phyloP scores from a whole-genome alignment of 2,797 vertebrate genomes.

The Crenuchus spilurus region DNA sequence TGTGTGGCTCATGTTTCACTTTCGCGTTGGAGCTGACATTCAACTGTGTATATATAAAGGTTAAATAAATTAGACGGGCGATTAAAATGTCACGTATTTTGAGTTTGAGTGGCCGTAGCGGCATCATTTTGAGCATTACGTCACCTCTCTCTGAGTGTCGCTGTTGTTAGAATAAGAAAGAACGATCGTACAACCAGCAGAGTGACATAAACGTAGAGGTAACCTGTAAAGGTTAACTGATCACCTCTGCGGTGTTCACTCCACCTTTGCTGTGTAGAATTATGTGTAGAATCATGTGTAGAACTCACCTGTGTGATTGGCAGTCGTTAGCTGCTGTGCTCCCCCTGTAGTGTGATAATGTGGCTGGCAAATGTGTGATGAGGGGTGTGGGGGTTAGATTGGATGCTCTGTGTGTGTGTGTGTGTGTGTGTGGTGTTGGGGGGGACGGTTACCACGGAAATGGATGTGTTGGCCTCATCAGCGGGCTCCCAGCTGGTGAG shows the following conservation, averaged over 20 bases:
- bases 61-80: constrained; percentile 40
- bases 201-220: neutral
- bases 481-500: constrained; percentile 84
- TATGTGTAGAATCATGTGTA: constrained; percentile 20
- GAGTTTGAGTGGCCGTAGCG: constrained; percentile 19
- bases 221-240: constrained; percentile 6
- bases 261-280: constrained; percentile 40
- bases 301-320: constrained; percentile 54
- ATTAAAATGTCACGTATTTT: constrained; percentile 38
- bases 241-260: constrained; percentile 41
- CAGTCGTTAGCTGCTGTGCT: constrained; percentile 50
- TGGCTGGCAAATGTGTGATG: constrained; percentile 60
- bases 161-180: no score
- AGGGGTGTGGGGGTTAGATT: constrained; percentile 58
- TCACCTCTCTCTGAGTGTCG: constrained; percentile 18
- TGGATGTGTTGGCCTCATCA: constrained; percentile 86
- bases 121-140: constrained; percentile 19
- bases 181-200: no score
- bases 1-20: constrained; percentile 13
- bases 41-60: constrained; percentile 34
- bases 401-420: constrained; percentile 45
- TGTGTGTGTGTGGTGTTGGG: constrained; percentile 52
- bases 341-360: constrained; percentile 59
- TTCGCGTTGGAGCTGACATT: constrained; percentile 35
- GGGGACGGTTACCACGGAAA: constrained; percentile 83